Evolutionary conservation across 2,797 vertebrate genomes (phyloP).

Genomic region (Takifugu ocellatus): DNA sequence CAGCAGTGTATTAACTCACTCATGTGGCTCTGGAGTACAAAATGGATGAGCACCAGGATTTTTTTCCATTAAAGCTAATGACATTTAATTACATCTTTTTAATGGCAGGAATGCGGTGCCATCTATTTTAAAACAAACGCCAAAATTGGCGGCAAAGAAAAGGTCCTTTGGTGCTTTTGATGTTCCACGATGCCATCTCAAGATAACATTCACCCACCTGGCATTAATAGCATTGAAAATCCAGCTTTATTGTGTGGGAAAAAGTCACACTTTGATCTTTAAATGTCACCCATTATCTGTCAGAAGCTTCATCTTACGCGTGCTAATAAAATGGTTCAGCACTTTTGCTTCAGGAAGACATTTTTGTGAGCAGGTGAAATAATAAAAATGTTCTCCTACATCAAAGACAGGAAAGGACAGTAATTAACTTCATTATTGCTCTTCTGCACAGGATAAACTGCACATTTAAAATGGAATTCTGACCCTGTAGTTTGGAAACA

Average conservation of each 20-base stretch:
- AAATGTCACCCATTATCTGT: slow-evolving; percentile 17
- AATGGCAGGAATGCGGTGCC: slow-evolving; percentile 9
- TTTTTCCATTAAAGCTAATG: slow-evolving; percentile 34
- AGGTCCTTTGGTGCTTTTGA: slow-evolving; percentile 17
- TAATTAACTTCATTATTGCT: no score
- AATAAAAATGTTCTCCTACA: no score
- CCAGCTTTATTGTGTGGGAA: slow-evolving; percentile 16
- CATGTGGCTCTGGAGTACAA: slow-evolving; percentile 7
- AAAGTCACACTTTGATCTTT: slow-evolving; percentile 26
- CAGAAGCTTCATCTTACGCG: no score
- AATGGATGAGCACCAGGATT: slow-evolving; percentile 31
- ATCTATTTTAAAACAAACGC: slow-evolving; percentile 26
- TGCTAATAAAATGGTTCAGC: no score
- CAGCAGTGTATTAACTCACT: slow-evolving; percentile 25
- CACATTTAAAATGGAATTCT: neutral
- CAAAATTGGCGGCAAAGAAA: slow-evolving; percentile 7
- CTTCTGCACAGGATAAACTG: no score
- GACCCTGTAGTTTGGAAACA: neutral
- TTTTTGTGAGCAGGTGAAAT: no score
- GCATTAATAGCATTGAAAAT: slow-evolving; percentile 27
- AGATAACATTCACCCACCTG: slow-evolving; percentile 17
- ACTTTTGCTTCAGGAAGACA: no score
- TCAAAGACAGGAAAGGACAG: no score
- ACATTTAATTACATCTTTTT: slow-evolving; percentile 44
- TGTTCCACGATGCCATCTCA: neutral